Conservation (phyloP, 2,888 invertebrate species). For the Amphipoea lucens region DNA sequence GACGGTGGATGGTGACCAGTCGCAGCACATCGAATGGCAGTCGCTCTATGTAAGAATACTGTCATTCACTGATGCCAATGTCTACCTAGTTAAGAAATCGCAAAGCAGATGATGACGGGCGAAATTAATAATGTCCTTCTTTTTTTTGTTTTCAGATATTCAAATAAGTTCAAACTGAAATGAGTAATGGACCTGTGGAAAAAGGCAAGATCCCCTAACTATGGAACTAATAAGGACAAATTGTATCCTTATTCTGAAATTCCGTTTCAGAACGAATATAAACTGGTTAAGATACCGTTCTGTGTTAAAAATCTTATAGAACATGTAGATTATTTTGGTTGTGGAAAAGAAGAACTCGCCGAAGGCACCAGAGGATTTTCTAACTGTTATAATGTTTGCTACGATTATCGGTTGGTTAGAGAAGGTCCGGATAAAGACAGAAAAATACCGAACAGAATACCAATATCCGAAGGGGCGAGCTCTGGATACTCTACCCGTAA, state of each 20-base stretch:
- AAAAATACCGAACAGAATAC: constrained; percentile 47
- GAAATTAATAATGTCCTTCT: too few relatives aligned
- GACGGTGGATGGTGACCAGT: too few relatives aligned
- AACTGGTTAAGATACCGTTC: constrained; percentile 37
- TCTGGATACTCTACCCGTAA: not conserved
- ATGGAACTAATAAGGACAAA: constrained; percentile 22
- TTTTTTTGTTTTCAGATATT: constrained; percentile 27
- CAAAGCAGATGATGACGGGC: too few relatives aligned
- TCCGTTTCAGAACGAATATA: not conserved
- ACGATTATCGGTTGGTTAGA: rapidly evolving
- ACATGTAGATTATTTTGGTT: constrained; percentile 35
- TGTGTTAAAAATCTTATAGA: constrained; percentile 29
- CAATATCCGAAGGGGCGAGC: rapidly evolving
- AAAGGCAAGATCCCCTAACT: constrained; percentile 26
- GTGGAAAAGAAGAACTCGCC: not conserved
- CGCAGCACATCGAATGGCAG: too few relatives aligned
- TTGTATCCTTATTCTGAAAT: constrained; percentile 41
- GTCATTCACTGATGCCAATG: not conserved
- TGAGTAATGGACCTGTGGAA: not conserved
- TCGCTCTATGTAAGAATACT: not conserved
- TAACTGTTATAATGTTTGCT: constrained; percentile 32
- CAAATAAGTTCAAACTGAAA: not conserved
- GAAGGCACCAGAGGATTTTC: constrained; percentile 3
- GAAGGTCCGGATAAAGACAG: constrained; percentile 6
- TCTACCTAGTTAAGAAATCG: not conserved